Evolutionary conservation across 1,140 invertebrate genomes (phyloP).

Genomic region (Pararge aegeria): DNA sequence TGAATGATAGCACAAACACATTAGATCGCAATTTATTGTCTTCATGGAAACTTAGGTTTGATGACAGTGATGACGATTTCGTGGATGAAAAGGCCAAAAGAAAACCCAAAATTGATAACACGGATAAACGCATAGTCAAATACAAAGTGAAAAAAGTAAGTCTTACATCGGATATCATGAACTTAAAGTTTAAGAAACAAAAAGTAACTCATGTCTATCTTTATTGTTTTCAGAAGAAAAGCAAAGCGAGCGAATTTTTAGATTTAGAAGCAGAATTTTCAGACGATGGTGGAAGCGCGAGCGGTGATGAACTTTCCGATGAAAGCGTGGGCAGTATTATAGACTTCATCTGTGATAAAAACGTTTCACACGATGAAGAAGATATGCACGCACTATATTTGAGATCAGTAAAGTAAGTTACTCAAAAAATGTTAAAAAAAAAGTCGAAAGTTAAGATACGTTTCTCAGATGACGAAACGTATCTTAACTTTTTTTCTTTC

Average conservation of each 20-base stretch:
- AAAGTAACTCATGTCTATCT: too few species aligned
- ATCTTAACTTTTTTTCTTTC: too few species aligned
- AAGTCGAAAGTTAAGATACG: too few species aligned
- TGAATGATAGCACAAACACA: constrained; percentile 5
- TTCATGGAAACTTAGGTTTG: constrained; percentile 39
- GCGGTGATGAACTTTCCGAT: constrained; percentile 62
- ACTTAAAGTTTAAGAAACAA: too few species aligned
- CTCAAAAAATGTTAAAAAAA: too few species aligned
- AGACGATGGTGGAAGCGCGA: constrained; percentile 43
- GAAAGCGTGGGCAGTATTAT: constrained; percentile 60
- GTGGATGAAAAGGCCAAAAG: constrained; percentile 28
- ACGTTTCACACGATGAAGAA: constrained; percentile 53
- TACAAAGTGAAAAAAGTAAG: constrained; percentile 56
- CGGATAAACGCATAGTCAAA: constrained; percentile 30
- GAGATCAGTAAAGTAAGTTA: constrained; percentile 78
- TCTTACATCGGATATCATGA: not conserved
- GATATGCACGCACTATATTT: constrained; percentile 82
- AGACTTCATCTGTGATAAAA: constrained; percentile 74
- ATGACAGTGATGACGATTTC: constrained; percentile 65
- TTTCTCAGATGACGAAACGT: too few species aligned
- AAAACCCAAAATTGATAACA: constrained; percentile 18
- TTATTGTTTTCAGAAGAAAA: constrained; percentile 60
- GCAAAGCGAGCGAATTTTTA: constrained; percentile 71
- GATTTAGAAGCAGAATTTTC: constrained; percentile 81
- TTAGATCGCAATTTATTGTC: constrained; percentile 1